Evolutionary conservation across 2,113 vertebrate genomes (phyloP).

Genomic region (Tichodroma muraria): DNA sequence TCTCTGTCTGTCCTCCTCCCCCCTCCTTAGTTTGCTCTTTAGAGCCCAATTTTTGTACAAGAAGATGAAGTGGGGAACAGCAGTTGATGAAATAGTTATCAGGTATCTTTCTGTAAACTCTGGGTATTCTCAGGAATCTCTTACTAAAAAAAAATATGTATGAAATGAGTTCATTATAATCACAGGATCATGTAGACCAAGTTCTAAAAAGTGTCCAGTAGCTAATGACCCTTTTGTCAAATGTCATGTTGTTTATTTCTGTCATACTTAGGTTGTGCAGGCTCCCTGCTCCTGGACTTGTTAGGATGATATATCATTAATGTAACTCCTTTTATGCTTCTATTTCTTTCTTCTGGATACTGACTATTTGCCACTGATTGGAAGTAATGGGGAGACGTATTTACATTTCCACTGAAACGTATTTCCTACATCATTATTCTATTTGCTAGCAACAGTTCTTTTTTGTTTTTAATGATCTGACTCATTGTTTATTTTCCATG

Average conservation of each 20-base stretch:
- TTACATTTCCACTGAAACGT: background rate
- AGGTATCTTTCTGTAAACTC: background rate
- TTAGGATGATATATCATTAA: background rate
- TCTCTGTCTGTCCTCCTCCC: fast-evolving
- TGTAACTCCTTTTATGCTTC: background rate
- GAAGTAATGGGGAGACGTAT: background rate
- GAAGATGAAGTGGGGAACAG: background rate
- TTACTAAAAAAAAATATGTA: background rate
- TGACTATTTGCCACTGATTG: background rate
- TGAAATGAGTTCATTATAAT: background rate
- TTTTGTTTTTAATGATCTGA: background rate
- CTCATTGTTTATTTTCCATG: background rate
- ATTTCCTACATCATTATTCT: background rate
- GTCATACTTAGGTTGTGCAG: background rate
- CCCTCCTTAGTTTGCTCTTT: background rate
- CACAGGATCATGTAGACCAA: background rate
- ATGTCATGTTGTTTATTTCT: background rate
- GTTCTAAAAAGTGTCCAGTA: background rate
- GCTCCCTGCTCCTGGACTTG: background rate
- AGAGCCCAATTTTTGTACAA: background rate
- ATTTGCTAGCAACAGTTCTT: background rate
- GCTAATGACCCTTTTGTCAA: background rate
- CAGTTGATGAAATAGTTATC: background rate
- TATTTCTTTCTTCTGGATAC: background rate
- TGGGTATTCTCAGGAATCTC: background rate